Evolutionary conservation across 37 sponge, comb jelly and placozoan genomes (phyloP).

Genomic region (Oopsacas minuta): DNA sequence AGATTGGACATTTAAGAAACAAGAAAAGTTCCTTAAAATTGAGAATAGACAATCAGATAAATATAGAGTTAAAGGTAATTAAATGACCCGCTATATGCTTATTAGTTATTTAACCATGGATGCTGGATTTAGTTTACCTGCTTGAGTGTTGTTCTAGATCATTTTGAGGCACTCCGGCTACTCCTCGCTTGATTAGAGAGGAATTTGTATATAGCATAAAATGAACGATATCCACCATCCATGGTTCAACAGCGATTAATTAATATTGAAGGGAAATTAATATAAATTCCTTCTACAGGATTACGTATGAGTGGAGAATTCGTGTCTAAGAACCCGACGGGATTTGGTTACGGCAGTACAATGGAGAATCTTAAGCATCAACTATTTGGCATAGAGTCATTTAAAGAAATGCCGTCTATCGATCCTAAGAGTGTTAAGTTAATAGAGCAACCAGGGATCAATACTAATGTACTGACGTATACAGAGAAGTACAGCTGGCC

Average conservation of each 20-base stretch:
- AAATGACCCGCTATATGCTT: no score
- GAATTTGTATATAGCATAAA: no score
- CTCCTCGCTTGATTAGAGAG: no score
- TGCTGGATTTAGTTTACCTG: no score
- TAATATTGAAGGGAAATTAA: no score
- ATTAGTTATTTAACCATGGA: no score
- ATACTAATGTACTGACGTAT: not conserved
- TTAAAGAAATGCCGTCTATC: not conserved
- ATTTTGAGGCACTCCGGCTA: no score
- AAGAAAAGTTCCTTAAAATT: not conserved
- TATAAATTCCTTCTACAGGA: not conserved
- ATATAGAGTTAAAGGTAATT: not conserved
- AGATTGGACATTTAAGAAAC: not conserved
- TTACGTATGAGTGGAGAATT: not conserved
- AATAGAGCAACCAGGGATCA: not conserved
- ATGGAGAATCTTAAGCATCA: conserved; percentile 1
- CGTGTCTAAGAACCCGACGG: not conserved
- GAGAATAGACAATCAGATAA: not conserved
- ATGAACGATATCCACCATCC: no score
- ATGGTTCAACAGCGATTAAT: no score
- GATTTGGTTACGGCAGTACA: not conserved
- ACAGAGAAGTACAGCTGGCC: not conserved
- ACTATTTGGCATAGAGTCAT: not conserved
- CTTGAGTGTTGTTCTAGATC: no score
- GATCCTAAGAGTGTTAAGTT: not conserved